phyloP scores from a whole-genome alignment of 1,140 invertebrate genomes.

The Drusus annulatus region DNA sequence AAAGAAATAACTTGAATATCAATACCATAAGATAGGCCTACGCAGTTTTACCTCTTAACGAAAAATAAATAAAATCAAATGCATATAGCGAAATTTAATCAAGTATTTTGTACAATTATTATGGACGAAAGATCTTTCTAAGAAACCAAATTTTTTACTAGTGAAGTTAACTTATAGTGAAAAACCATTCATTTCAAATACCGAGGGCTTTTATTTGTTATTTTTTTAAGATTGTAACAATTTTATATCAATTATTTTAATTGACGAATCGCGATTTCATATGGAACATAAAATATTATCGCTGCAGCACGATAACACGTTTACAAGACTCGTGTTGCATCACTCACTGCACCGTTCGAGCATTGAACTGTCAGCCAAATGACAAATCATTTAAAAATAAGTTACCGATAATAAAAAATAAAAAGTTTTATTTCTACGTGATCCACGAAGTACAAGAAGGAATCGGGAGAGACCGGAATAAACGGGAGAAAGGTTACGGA shows the following conservation, averaged over 20 bases:
- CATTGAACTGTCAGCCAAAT: not conserved
- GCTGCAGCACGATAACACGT: not conserved
- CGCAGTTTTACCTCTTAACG: no score
- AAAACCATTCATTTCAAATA: not conserved
- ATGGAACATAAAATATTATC: not conserved
- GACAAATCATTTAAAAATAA: not conserved
- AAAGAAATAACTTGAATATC: no score
- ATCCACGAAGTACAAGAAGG: conserved; percentile 38
- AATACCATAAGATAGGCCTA: no score
- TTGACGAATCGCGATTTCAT: not conserved
- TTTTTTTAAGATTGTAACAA: not conserved
- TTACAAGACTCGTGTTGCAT: not conserved
- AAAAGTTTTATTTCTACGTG: no score
- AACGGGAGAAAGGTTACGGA: conserved; percentile 44
- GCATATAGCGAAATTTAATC: no score
- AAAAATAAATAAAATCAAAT: no score
- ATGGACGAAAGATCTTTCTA: no score
- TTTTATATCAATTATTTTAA: not conserved
- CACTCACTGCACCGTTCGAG: not conserved
- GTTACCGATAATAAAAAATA: not conserved
- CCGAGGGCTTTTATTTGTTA: not conserved
- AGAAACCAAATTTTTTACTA: no score
- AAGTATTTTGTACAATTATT: no score
- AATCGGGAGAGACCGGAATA: conserved; percentile 31
- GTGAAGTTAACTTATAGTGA: no score